Base-by-base conservation (phyloP, 2,113 vertebrate species). In the Anoura caudifer region DNA sequence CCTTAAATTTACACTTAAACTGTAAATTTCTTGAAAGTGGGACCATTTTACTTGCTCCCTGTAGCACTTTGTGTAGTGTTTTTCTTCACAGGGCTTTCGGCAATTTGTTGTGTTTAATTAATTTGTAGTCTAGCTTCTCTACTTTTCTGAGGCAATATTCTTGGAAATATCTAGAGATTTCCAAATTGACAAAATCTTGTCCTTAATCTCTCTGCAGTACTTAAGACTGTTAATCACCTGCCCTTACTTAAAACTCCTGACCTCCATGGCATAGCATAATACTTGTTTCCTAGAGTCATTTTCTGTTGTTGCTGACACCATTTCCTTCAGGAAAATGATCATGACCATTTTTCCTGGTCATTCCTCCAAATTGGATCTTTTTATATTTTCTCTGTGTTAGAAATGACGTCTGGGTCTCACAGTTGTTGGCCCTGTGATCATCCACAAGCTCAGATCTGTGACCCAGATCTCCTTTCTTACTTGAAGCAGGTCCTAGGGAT, bases 41-140 rank as follows among this genome's bases (percentile, higher is more conserved):
- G 33, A 69, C 75, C 56, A 14, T 92, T 73, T 94, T 81, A 38
- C 38, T 95, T 63, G 92, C 79, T 59, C 38, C 11, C 45, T 43
- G 0, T 89, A 54, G n/a, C 12, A 70, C 16, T 52, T 90, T 45
- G 14, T 56, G 12, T 56, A 89, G 38, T 54, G 59, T 41, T 96
- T 94, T 84, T 96, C 67, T 87, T 50, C 13, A 75, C 26, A 47
- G 36, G 50, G 65, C 31, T 85, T 83, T 94, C 28, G 73, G 11
- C 93, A 90, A n/a, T 83, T 73, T 90, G 63, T 80, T 92, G 24
- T 7, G 22, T 95, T 95, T 95, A 73, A 92, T 59, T 83, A 70
- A 95, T 90, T 41, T 83, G 13, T 96, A 93, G 19, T 69, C 52
- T 86, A 69, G 26, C 33, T 93, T 87, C 70, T 36, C 6, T 73